phyloP scores from a whole-genome alignment of 2,113 vertebrate genomes.

The Vidua chalybeata region DNA sequence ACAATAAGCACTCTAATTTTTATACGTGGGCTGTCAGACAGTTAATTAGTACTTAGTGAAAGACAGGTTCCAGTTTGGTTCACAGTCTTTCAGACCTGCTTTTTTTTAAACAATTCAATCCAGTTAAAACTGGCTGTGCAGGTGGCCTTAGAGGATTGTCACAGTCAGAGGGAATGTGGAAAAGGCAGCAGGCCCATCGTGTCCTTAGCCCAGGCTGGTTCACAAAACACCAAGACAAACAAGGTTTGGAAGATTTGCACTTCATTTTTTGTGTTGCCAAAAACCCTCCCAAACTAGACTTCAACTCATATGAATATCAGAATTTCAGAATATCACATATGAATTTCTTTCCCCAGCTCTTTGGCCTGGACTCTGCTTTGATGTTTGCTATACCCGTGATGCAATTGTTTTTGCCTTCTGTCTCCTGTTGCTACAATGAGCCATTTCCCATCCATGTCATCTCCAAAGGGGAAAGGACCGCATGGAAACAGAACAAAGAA shows the following conservation, averaged over 20 bases:
- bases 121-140: background rate
- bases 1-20: background rate
- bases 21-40: constrained; percentile 3
- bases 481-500: constrained; percentile 73
- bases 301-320: accelerated
- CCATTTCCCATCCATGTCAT: constrained; percentile 63
- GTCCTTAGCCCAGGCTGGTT: background rate
- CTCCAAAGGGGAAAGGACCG: constrained; percentile 56
- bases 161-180: background rate
- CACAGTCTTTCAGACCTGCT: background rate
- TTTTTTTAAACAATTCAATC: background rate
- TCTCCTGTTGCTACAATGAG: constrained; percentile 38
- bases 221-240: background rate
- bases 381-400: constrained; percentile 21
- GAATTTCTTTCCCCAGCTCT: background rate
- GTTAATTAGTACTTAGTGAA: constrained; percentile 40
- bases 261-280: background rate
- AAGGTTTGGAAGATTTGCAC: background rate
- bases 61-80: background rate
- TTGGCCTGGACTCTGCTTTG: background rate
- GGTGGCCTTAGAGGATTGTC: background rate
- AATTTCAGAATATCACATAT: background rate
- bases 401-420: constrained; percentile 23
- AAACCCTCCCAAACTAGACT: background rate
- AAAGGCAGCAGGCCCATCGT: background rate